Base-by-base conservation (phyloP, 2,797 vertebrate genomes). In the Ciconia nigra region DNA sequence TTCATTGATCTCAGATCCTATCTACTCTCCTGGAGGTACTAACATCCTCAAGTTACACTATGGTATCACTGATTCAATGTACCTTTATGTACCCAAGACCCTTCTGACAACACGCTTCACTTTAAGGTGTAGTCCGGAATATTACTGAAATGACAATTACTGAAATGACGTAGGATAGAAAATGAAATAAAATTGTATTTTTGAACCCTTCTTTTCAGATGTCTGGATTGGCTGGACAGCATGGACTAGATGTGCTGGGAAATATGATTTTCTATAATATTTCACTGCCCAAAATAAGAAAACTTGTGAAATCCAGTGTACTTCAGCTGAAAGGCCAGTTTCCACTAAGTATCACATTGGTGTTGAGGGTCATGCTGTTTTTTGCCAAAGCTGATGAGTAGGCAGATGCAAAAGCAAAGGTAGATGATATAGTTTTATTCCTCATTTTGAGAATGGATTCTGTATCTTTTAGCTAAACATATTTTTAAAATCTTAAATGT, bases 191-290 rank as follows among this genome's bases (percentile, higher is more conserved):
- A 74, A 29, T 65, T 59, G 51, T 26, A 31, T 18, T 37, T 42
- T 78, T 54, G 14, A 39, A 76, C 19, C 72, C 4, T 37, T 77
- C 77, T 95, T 89, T 33, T 86, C 28, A 98, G 97, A 98, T 97
- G 97, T 94, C 97, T 51, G 98, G 96, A n/a, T 95, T 97, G 46
- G 97, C 97, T 71, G 97, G 96, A 69, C 96, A 97, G 80, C 71
- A 97, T 88, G 96, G 97, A 28, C 96, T 97, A 55, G 97, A 97
- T 72, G 39, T 97, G n/a, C 13, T 97, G 51, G 97, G 96, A 90
- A 96, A 96, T 82, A 96, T 92, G 2, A 97, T 96, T 95, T 98
- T 98, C 89, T 98, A 88, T 79, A 72, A 95, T 71, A 96, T 98
- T 57, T 96, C 97, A 33, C 44, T 96, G 33, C 83, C 96, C 42